These are phyloP conservation scores for Aphelinus certus DNA, from an alignment of 1,140 invertebrate species.

Conservation along the genomic window DNA sequence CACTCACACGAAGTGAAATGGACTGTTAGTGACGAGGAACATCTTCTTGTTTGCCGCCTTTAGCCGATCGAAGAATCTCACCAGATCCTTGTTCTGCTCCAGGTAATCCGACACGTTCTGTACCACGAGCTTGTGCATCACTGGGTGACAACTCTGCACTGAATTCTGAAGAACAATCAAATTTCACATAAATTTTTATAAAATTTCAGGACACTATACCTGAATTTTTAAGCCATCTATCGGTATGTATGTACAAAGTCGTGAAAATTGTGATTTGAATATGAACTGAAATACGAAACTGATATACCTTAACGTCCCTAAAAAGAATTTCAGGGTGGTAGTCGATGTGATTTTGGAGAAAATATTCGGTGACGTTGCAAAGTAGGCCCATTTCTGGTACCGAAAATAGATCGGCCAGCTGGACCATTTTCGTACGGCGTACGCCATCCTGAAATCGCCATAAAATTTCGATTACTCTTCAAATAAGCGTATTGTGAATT, in stretches of 20 bases:
- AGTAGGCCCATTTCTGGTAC: conserved; percentile 95
- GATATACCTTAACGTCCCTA: conserved; percentile 88
- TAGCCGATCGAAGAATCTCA: conserved; percentile 81
- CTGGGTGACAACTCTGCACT: conserved; percentile 87
- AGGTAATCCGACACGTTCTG: conserved; percentile 84
- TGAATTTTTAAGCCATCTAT: no score
- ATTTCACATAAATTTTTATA: not conserved
- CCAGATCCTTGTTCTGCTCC: conserved; percentile 79
- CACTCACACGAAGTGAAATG: conserved; percentile 95
- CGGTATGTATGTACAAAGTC: no score
- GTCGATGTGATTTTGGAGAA: conserved; percentile 87
- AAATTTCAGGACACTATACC: not conserved
- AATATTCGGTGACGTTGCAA: conserved; percentile 94
- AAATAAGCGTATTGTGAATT: not conserved
- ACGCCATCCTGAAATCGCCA: conserved; percentile 50
- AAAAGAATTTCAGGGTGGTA: conserved; percentile 97
- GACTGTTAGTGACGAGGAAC: conserved; percentile 97
- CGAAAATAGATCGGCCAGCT: conserved; percentile 96
- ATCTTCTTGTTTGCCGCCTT: conserved; percentile 83
- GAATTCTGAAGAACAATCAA: conserved; percentile 73
- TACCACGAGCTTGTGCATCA: conserved; percentile 89
- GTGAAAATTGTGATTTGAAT: no score
- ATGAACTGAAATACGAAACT: no score
- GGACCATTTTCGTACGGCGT: conserved; percentile 83
- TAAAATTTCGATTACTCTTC: not conserved